phyloP scores from a whole-genome alignment of 2,113 vertebrate species.

The Suncus etruscus region DNA sequence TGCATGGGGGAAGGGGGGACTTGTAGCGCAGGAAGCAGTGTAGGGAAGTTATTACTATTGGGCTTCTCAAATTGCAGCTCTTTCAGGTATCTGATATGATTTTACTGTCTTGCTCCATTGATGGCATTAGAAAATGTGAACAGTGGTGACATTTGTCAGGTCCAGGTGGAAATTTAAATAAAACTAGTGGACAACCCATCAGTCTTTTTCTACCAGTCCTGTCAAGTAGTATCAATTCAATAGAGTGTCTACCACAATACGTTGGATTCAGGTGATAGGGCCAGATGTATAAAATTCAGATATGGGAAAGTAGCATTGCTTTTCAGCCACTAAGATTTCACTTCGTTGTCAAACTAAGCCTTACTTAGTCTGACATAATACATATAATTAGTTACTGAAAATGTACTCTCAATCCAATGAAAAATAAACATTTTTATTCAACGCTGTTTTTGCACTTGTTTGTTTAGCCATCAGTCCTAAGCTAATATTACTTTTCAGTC shows the following conservation, averaged over 20 bases:
- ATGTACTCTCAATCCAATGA: background rate
- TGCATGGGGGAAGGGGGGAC: background rate
- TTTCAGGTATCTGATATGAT: background rate
- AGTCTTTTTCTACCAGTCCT: background rate
- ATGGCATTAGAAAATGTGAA: background rate
- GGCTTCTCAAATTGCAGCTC: background rate
- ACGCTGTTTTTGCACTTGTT: background rate
- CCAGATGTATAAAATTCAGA: background rate
- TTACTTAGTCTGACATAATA: background rate
- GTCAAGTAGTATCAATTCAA: background rate
- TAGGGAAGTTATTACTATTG: rapidly evolving
- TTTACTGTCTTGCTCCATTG: background rate
- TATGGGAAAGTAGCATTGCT: background rate
- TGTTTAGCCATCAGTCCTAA: background rate
- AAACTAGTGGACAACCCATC: background rate
- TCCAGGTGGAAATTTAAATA: constrained; percentile 8
- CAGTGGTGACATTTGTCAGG: constrained; percentile 12
- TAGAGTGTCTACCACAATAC: background rate
- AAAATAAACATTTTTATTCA: background rate
- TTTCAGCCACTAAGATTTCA: background rate
- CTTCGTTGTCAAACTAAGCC: background rate
- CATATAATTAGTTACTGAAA: background rate
- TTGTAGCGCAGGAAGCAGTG: background rate
- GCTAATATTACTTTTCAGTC: background rate
- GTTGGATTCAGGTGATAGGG: background rate